phyloP scores from a whole-genome alignment of 2,113 vertebrate genomes.

The Ciconia maguari region DNA sequence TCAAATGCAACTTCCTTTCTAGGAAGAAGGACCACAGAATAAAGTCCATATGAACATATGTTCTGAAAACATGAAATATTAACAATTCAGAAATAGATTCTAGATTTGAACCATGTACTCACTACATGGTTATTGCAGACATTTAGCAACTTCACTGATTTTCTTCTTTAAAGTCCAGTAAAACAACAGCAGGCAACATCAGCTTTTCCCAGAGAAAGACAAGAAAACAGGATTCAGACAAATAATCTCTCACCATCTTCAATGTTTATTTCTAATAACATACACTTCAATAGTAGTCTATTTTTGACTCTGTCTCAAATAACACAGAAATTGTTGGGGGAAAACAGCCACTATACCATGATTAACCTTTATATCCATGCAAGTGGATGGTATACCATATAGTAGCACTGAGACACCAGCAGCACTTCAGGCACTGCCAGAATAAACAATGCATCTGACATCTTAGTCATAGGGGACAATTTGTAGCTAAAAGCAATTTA shows the following conservation, averaged over 20 bases:
- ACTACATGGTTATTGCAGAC: neutral
- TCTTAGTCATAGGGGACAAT: neutral
- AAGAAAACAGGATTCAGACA: neutral
- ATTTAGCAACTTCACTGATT: neutral
- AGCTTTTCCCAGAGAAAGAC: neutral
- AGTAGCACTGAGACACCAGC: neutral
- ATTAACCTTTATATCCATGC: neutral
- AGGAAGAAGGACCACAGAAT: neutral
- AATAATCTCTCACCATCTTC: neutral
- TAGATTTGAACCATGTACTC: neutral
- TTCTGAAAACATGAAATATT: neutral
- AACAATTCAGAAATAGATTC: neutral
- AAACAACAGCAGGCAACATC: neutral
- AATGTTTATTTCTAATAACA: neutral
- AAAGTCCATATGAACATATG: neutral
- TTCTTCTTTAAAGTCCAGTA: neutral
- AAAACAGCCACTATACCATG: neutral
- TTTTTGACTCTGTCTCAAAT: neutral
- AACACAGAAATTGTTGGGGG: neutral
- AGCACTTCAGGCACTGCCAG: neutral
- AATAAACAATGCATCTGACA: neutral
- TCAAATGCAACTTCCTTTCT: neutral
- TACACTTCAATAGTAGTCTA: neutral
- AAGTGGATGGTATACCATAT: neutral
- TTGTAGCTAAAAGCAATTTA: neutral